Evolutionary conservation across 2,888 invertebrate species (phyloP), one percentile per base, ranked within the genome.

Genomic region (Drosophila melanosoma): DNA sequence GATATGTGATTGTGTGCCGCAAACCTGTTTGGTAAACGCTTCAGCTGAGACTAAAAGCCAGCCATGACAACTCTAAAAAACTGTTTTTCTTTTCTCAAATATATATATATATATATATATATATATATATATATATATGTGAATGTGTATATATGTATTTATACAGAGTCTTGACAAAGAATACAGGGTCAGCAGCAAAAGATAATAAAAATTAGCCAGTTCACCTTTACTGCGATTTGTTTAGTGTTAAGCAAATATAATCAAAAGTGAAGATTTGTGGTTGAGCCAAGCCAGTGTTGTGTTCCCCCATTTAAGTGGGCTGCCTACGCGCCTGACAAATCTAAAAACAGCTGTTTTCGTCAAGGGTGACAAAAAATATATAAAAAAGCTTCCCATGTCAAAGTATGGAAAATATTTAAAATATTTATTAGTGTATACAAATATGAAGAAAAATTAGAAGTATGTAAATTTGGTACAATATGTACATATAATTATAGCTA

Each of bases 291-390:
- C 51, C 65, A 62, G 64, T 20, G 33, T 42, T 40, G 49, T 51
- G 26, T 17, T 45, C 68, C 68, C 69, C 68, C 68, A 29, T 29
- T 33, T 20, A 35, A 65, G 35, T 29, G n/a, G 49, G 56, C n/a
- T 36, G 33, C 35, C 52, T 53, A 53, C 68, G 68, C 69, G 32
- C 33, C 56, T 52, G 40, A n/a, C 40, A 32, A 40, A 35, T 12
- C 8, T 58, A 48, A 23, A 23, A 45, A 53, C 69, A 69, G 69
- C 69, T 69, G 68, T 67, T 69, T 15, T 59, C 3, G 0, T 11
- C 20, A 35, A 23, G 15, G 53, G 53, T 33, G 26, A 59, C 67
- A 52, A 23, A 58, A 52, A 49, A 15, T 35, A 8, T 11, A 36
- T 40, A n/a, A 23, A 40, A 32, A 15, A 10, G 26, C 15, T 40